Base-by-base conservation (phyloP, 1,140 invertebrate species). In the Drosophila navojoa region DNA sequence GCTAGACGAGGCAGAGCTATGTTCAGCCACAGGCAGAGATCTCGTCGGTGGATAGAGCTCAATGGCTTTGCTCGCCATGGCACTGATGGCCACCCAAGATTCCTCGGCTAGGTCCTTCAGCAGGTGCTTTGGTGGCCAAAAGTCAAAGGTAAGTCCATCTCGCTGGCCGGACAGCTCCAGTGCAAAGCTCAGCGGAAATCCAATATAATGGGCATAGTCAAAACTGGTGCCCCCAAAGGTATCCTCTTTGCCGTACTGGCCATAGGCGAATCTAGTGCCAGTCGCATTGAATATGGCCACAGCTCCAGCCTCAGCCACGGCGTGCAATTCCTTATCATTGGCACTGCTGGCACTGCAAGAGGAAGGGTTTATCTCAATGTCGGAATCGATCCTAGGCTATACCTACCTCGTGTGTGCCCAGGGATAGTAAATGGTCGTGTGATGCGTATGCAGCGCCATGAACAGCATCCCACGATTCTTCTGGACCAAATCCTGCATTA, bases 151-250 rank as follows among this genome's bases (percentile, higher is more conserved):
- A 11, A 16, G 3, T 1, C 47, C 53, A 4, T 9, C 1, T 0
- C 11, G 35, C 16, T 40, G 4, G 5, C 76, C 80, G 0, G 80
- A 59, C 60, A 84, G 40, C 25, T 84, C 80, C 1, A 79, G 38
- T 0, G 42, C 53, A 40, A 40, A 84, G n/a, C 68, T n/a, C 1
- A 82, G 42, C 0, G 80, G 76, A 25, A 82, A 72, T 3, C 80
- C 80, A 15, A 54, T 16, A 0, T n/a, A 3, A 7, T 49, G 72
- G 16, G 80, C 80, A 16, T 82, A 82, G 16, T 82, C 80, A 5
- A 79, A 2, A 22, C 80, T 84, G 22, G 68, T 82, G 15, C 79
- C 80, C 4, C 80, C 76, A 40, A 82, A 59, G 22, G 47, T 4
- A n/a, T 38, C 68, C 13, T 52, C 52, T 1, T 11, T 5, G 11